These are phyloP conservation scores for Triplophysa rosa DNA, from an alignment of 2,113 vertebrate species.

Conservation along the genomic window DNA sequence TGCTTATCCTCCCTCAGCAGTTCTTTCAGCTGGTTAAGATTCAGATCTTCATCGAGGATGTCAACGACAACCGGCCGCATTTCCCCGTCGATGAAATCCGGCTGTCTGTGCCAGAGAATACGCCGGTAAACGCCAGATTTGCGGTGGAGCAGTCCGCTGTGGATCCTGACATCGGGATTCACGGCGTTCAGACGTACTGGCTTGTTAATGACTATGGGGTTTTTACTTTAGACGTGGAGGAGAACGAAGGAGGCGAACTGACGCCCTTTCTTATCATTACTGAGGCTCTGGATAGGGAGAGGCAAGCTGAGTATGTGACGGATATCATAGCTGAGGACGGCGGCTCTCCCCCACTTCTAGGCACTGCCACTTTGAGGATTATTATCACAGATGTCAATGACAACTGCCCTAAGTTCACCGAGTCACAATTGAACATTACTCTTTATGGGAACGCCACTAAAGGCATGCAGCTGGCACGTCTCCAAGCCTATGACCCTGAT, in stretches of 20 bases:
- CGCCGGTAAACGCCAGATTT: constrained; percentile 84
- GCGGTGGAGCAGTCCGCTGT: constrained; percentile 90
- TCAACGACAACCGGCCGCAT: constrained; percentile 90
- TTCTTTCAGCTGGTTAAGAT: constrained; percentile 94
- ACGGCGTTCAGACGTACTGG: constrained; percentile 92
- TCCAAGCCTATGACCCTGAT: constrained; percentile 87
- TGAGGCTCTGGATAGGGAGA: constrained; percentile 87
- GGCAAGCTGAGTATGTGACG: constrained; percentile 84
- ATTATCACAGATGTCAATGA: constrained; percentile 92
- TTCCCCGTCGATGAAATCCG: constrained; percentile 85
- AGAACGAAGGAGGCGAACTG: constrained; percentile 90
- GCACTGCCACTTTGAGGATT: constrained; percentile 89
- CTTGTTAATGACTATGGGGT: constrained; percentile 86
- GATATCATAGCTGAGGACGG: constrained; percentile 93
- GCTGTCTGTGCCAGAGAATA: constrained; percentile 88
- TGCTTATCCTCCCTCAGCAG: constrained; percentile 91
- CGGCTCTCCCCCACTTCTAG: constrained; percentile 84
- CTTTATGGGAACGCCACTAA: constrained; percentile 86
- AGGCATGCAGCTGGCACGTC: constrained; percentile 77
- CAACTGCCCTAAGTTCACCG: constrained; percentile 89
- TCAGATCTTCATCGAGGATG: constrained; percentile 87
- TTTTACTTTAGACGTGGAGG: constrained; percentile 94
- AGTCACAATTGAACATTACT: constrained; percentile 84
- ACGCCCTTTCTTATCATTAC: constrained; percentile 93
- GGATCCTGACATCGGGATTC: constrained; percentile 85